These are phyloP conservation scores for Hylomyscus alleni DNA, from an alignment of 2,797 vertebrate genomes.

Conservation along the genomic window DNA sequence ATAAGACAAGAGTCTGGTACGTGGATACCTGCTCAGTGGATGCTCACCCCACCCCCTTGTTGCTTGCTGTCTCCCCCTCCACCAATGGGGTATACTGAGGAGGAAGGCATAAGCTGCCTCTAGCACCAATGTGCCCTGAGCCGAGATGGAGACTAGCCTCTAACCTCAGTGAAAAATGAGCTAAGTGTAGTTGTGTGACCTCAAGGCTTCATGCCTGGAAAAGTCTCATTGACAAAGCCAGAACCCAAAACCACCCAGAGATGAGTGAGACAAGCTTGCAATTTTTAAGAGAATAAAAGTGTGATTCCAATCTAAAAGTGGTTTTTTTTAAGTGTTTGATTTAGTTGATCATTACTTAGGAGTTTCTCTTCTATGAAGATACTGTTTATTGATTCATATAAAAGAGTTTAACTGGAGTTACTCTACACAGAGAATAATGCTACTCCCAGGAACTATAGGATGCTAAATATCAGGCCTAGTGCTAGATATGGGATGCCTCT, in stretches of 20 bases:
- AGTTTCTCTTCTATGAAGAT: slow-evolving; percentile 44
- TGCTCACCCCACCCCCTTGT: neutral
- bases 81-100: neutral
- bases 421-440: too few relatives aligned
- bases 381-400: neutral
- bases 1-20: neutral
- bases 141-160: slow-evolving; percentile 33
- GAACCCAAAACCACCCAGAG: neutral
- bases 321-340: neutral
- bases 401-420: neutral
- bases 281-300: slow-evolving; percentile 17
- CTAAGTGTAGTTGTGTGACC: slow-evolving; percentile 44
- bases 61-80: neutral
- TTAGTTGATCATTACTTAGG: slow-evolving; percentile 13
- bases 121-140: slow-evolving; percentile 5
- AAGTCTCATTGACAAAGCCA: neutral
- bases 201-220: neutral
- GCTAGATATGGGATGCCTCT: neutral
- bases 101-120: neutral
- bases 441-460: neutral
- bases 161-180: slow-evolving; percentile 21
- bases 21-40: neutral
- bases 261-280: neutral
- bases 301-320: slow-evolving; percentile 52
- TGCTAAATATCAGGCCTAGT: neutral